A percentile compares a stretch with the other conserved stretches of the same genome.
These are phyloP conservation scores for Amiota minor DNA, from an alignment of 2,888 invertebrate genomes.

Conservation along the genomic window DNA sequence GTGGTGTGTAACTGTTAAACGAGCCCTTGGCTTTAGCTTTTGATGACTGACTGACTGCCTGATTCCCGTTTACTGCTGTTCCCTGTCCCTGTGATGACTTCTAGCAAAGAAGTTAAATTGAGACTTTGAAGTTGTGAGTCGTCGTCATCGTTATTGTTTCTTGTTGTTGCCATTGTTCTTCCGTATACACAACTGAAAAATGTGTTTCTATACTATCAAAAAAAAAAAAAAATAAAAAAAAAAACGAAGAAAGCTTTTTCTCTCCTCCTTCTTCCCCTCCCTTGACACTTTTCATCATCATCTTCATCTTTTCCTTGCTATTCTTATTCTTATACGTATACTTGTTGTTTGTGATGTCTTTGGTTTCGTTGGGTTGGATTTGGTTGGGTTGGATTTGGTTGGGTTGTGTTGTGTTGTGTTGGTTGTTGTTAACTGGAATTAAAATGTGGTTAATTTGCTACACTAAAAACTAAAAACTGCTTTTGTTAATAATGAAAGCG, in stretches of 20 bases:
- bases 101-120: no score
- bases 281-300: no score
- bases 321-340: background rate
- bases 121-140: no score
- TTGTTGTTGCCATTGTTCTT: background rate
- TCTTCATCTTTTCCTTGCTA: background rate
- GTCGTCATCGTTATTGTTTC: background rate
- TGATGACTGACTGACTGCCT: no score
- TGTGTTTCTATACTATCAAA: constrained; percentile 5
- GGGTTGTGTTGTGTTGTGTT: background rate
- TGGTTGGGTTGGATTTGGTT: background rate
- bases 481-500: no score
- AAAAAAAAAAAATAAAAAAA: no score
- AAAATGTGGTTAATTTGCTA: no score
- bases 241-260: constrained; percentile 5
- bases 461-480: background rate
- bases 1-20: background rate
- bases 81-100: no score
- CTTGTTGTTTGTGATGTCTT: background rate
- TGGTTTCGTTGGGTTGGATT: background rate
- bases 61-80: no score
- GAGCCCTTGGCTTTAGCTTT: constrained; percentile 6
- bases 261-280: no score
- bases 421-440: no score
- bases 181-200: constrained; percentile 21